These are phyloP conservation scores for Nomada ruficornis DNA, from an alignment of 2,888 invertebrate genomes.

Conservation along the genomic window DNA sequence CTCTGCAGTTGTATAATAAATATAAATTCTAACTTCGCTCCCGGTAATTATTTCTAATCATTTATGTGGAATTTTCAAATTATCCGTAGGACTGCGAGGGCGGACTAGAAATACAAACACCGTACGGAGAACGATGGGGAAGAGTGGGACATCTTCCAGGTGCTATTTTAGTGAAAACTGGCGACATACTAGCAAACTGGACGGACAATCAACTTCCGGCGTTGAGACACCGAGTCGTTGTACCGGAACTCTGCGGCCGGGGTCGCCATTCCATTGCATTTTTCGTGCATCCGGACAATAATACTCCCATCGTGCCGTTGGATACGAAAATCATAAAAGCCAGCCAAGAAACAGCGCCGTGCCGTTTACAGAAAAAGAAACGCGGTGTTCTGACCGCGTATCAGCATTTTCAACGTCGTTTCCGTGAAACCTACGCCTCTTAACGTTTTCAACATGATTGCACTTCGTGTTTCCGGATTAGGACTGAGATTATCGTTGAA, in stretches of 20 bases:
- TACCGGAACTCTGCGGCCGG: conserved; percentile 88
- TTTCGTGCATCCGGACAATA: conserved; percentile 90
- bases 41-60: too few relatives aligned
- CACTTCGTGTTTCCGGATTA: background rate
- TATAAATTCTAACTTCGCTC: background rate
- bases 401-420: conserved; percentile 89
- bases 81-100: conserved; percentile 89
- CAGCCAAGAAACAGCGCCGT: conserved; percentile 80
- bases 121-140: conserved; percentile 89
- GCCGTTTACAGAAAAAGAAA: conserved; percentile 84
- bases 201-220: conserved; percentile 89
- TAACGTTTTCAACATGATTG: conserved; percentile 61
- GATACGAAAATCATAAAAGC: conserved; percentile 82
- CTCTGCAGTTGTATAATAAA: background rate
- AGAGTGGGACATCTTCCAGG: conserved; percentile 91
- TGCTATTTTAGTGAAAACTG: conserved; percentile 91
- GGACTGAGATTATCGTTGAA: conserved; percentile 7
- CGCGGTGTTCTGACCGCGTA: conserved; percentile 89
- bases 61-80: background rate
- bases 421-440: conserved; percentile 89
- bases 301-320: conserved; percentile 85
- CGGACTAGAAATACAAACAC: conserved; percentile 89
- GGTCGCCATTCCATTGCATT: conserved; percentile 91
- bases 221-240: conserved; percentile 90
- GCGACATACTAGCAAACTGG: conserved; percentile 91